Base-by-base conservation (phyloP, 1,140 invertebrate genomes). In the Octopus sinensis region DNA sequence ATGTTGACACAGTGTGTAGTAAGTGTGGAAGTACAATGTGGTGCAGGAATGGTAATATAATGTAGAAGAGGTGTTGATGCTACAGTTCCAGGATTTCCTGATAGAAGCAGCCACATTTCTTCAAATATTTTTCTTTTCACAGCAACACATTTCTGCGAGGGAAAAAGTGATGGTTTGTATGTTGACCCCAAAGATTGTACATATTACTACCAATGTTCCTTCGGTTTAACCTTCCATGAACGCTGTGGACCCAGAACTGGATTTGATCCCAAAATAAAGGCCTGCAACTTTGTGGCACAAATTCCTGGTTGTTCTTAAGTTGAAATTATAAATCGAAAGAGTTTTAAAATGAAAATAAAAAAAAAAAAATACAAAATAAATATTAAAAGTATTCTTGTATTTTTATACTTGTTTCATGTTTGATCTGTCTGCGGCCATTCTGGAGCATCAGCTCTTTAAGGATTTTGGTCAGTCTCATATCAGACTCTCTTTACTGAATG, bases 221-320 rank as follows among this genome's bases (percentile, higher is more conserved):
- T 43, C 13, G 83, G 84, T 53, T 62, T 82, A 6, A 82, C 82
- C 6, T 83, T 81, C 80, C 73, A 73, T 13, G 81, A 81, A 17
- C 51, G 51, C 4, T 85, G 84, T 77, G 78, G 79, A 23, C 81
- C 83, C 4, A 83, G 83, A 23, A 84, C 82, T 6, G 84, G 76
- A 17, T 85, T 76, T 53, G 79, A 79, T 52, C 76, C 78, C 43
- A 53, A 30, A n/a, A 83, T 83, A 43, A 71, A 78, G 53, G 79
- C 68, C 56, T 86, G 85, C 79, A 84, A 86, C 75, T 83, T 83
- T 53, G 51, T 62, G 6, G 43, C 80, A 6, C 73, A 84, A 54
- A 84, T 86, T 53, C 83, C 83, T 17, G 81, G 80, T 62, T 86
- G 84, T 80, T 12, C 81, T 53, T 76, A 76, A 82, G 23, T 43